Evolutionary conservation across 2,113 vertebrate species (phyloP).

Genomic region (Morone saxatilis): DNA sequence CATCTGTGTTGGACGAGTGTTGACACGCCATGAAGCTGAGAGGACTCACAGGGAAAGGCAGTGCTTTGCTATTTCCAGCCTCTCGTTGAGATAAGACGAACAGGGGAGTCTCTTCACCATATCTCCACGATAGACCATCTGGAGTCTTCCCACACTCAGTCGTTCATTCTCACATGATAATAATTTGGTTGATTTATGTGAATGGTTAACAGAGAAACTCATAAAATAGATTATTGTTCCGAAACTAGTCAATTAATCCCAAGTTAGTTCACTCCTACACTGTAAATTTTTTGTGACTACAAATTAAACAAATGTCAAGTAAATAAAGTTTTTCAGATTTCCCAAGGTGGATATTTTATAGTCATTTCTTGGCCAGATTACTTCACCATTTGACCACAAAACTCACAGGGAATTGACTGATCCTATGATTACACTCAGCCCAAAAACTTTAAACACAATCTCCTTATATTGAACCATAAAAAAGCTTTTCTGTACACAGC

Average conservation of each 20-base stretch:
- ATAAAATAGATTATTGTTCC: neutral
- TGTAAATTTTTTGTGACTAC: neutral
- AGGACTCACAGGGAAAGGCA: constrained; percentile 43
- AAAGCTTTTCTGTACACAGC: constrained; percentile 23
- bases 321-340: constrained; percentile 13
- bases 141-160: constrained; percentile 59
- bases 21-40: constrained; percentile 60
- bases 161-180: constrained; percentile 15
- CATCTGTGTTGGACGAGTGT: constrained; percentile 60
- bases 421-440: constrained; percentile 1
- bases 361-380: constrained; percentile 5
- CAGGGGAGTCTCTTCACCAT: constrained; percentile 56
- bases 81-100: constrained; percentile 75
- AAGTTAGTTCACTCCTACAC: neutral
- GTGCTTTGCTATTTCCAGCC: constrained; percentile 76
- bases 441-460: constrained; percentile 16
- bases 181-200: constrained; percentile 24
- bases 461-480: constrained; percentile 22
- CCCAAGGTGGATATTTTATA: neutral
- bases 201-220: constrained; percentile 3
- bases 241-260: constrained; percentile 35
- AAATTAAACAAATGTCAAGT: neutral
- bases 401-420: neutral
- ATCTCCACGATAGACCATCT: constrained; percentile 64
- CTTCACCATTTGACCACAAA: constrained; percentile 1